Evolutionary conservation across 2,113 vertebrate genomes (phyloP).

Genomic region (Vidua macroura): DNA sequence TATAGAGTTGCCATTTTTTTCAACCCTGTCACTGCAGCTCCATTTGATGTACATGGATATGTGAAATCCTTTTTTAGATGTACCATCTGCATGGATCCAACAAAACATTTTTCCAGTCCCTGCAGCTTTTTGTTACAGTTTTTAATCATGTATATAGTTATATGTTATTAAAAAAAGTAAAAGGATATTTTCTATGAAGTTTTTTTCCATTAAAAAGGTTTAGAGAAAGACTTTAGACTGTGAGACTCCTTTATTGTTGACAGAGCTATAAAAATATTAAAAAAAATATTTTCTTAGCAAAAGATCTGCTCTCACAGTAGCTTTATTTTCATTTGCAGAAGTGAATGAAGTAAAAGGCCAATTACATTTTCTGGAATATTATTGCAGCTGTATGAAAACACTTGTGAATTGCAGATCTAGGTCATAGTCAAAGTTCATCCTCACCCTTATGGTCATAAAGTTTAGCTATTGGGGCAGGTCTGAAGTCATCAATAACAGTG

Average conservation of each 20-base stretch:
- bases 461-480: slow-evolving; percentile 9
- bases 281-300: slow-evolving; percentile 44
- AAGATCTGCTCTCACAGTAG: slow-evolving; percentile 52
- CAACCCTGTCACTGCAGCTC: background rate
- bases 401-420: slow-evolving; percentile 36
- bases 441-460: slow-evolving; percentile 23
- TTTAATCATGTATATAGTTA: slow-evolving; percentile 84
- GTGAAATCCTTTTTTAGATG: slow-evolving; percentile 40
- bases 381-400: slow-evolving; percentile 61
- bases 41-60: slow-evolving; percentile 38
- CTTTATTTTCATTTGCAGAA: slow-evolving; percentile 65
- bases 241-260: slow-evolving; percentile 57
- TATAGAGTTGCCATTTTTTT: slow-evolving; percentile 13
- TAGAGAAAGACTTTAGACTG: slow-evolving; percentile 65
- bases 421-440: slow-evolving; percentile 45
- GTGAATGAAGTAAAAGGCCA: slow-evolving; percentile 48
- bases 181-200: slow-evolving; percentile 73
- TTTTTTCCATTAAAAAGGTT: slow-evolving; percentile 76
- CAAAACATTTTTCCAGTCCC: slow-evolving; percentile 55
- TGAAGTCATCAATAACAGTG: slow-evolving; percentile 28
- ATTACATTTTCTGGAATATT: slow-evolving; percentile 35
- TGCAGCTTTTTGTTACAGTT: slow-evolving; percentile 71
- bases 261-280: slow-evolving; percentile 36
- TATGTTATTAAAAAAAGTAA: slow-evolving; percentile 83
- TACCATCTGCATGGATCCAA: slow-evolving; percentile 41